Conservation (phyloP, 2,113 vertebrate genomes). For the Tachysurus vachellii region DNA sequence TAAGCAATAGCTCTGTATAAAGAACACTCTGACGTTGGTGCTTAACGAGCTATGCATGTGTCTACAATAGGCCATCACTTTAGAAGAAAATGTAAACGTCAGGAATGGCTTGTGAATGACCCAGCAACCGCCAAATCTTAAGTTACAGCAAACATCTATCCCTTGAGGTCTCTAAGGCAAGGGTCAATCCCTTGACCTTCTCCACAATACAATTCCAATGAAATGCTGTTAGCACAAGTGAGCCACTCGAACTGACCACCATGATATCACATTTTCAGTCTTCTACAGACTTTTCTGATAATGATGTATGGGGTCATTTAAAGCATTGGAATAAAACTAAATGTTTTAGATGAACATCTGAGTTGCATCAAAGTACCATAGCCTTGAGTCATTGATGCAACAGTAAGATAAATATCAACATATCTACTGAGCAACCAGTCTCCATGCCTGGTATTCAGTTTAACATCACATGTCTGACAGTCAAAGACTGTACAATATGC, state of each 20-base stretch:
- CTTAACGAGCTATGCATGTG: slow-evolving; percentile 16
- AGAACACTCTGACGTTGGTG: slow-evolving; percentile 17
- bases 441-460: neutral
- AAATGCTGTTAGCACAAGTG: neutral
- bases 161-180: slow-evolving; percentile 32
- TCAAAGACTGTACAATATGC: neutral
- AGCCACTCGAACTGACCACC: neutral
- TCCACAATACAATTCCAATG: slow-evolving; percentile 13
- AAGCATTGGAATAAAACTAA: neutral
- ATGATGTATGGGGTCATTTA: neutral
- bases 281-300: neutral
- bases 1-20: slow-evolving; percentile 30
- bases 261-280: neutral
- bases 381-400: neutral
- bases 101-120: slow-evolving; percentile 38
- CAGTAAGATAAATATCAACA: slow-evolving; percentile 16
- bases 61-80: slow-evolving; percentile 34
- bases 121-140: slow-evolving; percentile 34
- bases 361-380: neutral
- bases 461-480: slow-evolving; percentile 1
- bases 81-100: slow-evolving; percentile 37
- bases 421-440: neutral
- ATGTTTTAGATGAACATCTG: neutral
- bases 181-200: slow-evolving; percentile 42
- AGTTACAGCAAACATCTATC: slow-evolving; percentile 43